Base-by-base conservation (phyloP, 2,888 invertebrate genomes). In the Pristionchus mayeri region DNA sequence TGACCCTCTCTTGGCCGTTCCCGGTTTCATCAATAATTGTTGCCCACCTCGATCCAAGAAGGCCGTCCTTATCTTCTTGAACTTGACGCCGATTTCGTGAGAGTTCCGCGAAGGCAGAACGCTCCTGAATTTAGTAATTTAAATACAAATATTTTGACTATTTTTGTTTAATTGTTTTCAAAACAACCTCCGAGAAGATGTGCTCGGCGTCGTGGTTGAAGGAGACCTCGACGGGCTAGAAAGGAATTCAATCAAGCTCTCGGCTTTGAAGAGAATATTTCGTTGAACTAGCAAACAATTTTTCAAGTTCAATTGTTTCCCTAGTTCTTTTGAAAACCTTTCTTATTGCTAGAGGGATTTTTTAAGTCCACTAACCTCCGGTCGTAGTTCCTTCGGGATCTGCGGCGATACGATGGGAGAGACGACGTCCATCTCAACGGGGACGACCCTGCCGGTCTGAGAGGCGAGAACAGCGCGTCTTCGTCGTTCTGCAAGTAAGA, bases 171-270 rank as follows among this genome's bases (percentile, higher is more conserved):
- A n/a, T n/a, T n/a, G n/a, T 16, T 21, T 7, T 54, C 13, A 13
- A 54, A 54, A 4, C 4, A 71, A 71, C 71, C 71, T 71, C 71
- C 0, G 71, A 71, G 71, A 71, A 71, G 40, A 71, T 71, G 40
- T 71, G 71, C 11, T 71, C 71, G n/a, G 71, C 71, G 24, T 71
- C 71, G 71, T 71, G 71, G 13, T 18, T 71, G 71, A 71, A 71
- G 44, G 71, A 71, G 40, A 71, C 71, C 16, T 71, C 71, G 37
- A 71, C 71, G 3, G 71, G 71, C 71, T 71, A 24, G 2, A 71
- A 71, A 71, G 37, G 34, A 34, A 13, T n/a, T n/a, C n/a, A n/a
- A n/a, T n/a, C n/a, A n/a, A n/a, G n/a, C n/a, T n/a, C n/a, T n/a
- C n/a, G n/a, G n/a, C n/a, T n/a, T n/a, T n/a, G n/a, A n/a, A n/a